Evolutionary conservation across 1,140 invertebrate species (phyloP).

Genomic region (Conus ventricosus): DNA sequence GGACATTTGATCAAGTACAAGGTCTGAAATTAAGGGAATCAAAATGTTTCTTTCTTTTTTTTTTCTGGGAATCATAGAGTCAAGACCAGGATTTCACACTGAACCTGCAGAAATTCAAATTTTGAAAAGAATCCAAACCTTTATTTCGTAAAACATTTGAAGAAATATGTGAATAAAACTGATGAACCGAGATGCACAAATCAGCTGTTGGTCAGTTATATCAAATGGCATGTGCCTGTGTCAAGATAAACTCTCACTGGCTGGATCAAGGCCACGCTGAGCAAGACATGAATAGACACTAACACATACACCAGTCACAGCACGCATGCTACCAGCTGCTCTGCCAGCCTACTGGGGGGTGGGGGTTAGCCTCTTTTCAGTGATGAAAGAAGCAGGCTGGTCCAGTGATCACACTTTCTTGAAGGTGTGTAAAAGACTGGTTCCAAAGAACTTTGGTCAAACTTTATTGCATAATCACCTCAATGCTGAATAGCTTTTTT

Average conservation of each 20-base stretch:
- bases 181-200: background rate
- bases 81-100: background rate
- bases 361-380: background rate
- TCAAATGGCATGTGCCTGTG: background rate
- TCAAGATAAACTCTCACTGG: background rate
- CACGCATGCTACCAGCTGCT: background rate
- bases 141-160: too few species aligned
- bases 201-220: background rate
- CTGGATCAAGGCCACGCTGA: background rate
- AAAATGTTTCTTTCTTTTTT: background rate
- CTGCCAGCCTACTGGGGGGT: too few species aligned
- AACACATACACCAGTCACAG: background rate
- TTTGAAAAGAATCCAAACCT: background rate
- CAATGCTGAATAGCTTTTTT: background rate
- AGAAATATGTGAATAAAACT: too few species aligned
- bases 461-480: background rate
- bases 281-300: background rate
- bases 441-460: background rate
- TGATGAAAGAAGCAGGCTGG: background rate
- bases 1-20: background rate
- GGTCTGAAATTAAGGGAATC: background rate
- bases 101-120: background rate
- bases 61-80: background rate
- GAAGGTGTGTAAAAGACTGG: background rate
- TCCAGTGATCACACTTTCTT: background rate